Evolutionary conservation across 2,113 vertebrate species (phyloP).

Genomic region (Phylloscopus whistleri): DNA sequence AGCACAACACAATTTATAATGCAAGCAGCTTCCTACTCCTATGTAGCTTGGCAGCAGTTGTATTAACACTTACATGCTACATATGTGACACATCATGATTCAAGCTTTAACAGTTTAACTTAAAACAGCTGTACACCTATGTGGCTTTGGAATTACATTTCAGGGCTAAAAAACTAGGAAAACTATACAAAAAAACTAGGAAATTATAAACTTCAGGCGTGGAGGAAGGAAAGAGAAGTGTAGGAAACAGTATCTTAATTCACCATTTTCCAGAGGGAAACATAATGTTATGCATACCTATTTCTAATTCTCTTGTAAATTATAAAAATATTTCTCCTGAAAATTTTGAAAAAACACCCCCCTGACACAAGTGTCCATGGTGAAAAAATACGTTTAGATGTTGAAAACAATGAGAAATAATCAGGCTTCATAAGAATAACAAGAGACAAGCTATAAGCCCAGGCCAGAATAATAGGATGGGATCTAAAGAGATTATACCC

Average conservation of each 20-base stretch:
- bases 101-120: neutral
- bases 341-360: neutral
- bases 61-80: neutral
- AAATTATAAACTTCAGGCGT: neutral
- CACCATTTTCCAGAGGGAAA: neutral
- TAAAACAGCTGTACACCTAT: neutral
- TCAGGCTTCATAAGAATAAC: neutral
- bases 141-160: neutral
- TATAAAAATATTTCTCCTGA: neutral
- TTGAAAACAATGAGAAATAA: neutral
- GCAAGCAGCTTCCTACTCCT: neutral
- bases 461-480: neutral
- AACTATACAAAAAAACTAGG: neutral
- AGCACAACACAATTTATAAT: neutral
- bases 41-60: neutral
- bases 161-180: neutral
- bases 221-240: neutral
- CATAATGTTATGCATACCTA: neutral
- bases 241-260: neutral
- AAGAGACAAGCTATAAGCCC: neutral
- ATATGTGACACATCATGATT: neutral
- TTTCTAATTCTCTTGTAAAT: neutral
- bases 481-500: neutral
- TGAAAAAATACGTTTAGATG: neutral
- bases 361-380: neutral